Percentiles rank a stretch among this genome's conserved stretches.
Conservation (phyloP, 2,797 vertebrate genomes). For the Micropoecilia bifurca region DNA sequence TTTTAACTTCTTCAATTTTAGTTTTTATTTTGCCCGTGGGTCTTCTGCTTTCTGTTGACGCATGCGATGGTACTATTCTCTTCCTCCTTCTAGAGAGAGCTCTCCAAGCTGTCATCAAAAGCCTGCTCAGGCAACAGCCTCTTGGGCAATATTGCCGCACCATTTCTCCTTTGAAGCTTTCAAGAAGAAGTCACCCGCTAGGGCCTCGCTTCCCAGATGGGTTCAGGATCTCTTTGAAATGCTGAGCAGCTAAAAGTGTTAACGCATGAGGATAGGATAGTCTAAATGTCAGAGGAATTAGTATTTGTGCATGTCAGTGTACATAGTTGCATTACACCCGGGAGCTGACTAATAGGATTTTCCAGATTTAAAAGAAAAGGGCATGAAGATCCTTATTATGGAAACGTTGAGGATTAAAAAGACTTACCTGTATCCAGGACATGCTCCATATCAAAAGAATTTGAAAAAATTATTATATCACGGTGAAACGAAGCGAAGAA, state of each 20-base stretch:
- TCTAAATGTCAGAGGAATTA: slow-evolving; percentile 52
- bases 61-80: slow-evolving; percentile 14
- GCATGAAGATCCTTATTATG: slow-evolving; percentile 10
- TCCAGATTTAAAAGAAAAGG: neutral
- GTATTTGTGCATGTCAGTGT: slow-evolving; percentile 24
- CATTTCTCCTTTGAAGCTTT: slow-evolving; percentile 53
- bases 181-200: slow-evolving; percentile 50
- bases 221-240: slow-evolving; percentile 54
- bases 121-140: slow-evolving; percentile 25
- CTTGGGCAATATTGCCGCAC: neutral
- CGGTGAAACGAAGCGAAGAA: neutral
- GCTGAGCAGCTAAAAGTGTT: slow-evolving; percentile 23
- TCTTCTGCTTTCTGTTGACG: slow-evolving; percentile 11
- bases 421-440: neutral
- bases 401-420: slow-evolving; percentile 14
- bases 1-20: neutral
- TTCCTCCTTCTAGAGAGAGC: slow-evolving; percentile 17
- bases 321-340: slow-evolving; percentile 12
- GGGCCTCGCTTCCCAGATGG: slow-evolving; percentile 42
- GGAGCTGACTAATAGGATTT: slow-evolving; percentile 23
- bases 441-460: slow-evolving; percentile 1
- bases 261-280: slow-evolving; percentile 7
- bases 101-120: slow-evolving; percentile 19
- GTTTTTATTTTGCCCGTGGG: too few relatives aligned
- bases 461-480: neutral